These are phyloP conservation scores for Entelurus aequoreus DNA, from an alignment of 2,113 vertebrate genomes.

Conservation along the genomic window DNA sequence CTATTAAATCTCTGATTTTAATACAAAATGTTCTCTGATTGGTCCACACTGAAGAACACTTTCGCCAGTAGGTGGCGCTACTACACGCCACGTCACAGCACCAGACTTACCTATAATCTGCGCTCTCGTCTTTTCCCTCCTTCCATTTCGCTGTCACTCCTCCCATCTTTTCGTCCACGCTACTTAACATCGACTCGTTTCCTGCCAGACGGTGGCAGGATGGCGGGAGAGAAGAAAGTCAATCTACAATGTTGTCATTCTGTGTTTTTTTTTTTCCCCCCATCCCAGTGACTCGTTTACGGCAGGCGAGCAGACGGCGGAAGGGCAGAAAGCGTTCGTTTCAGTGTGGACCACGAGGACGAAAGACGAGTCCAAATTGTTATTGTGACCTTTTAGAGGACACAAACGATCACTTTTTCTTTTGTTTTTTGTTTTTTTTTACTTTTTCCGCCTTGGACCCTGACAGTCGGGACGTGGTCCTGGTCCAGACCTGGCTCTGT, in stretches of 20 bases:
- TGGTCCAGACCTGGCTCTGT: not conserved
- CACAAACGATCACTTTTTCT: not conserved
- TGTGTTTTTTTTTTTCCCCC: not conserved
- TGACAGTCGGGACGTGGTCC: not conserved
- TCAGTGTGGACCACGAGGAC: constrained; percentile 41
- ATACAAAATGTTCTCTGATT: no score
- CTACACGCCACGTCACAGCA: no score
- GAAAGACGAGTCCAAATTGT: constrained; percentile 23
- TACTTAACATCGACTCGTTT: not conserved
- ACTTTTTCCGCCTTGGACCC: no score
- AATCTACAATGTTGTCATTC: not conserved
- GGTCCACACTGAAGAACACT: no score
- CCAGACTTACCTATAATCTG: no score
- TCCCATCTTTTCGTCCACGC: no score
- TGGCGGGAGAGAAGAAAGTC: no score
- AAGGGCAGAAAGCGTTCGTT: constrained; percentile 34
- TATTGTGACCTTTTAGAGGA: constrained; percentile 10
- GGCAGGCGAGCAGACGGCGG: constrained; percentile 36
- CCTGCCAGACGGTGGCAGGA: not conserved
- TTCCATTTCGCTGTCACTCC: no score
- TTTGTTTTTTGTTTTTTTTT: no score
- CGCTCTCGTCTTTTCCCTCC: no score
- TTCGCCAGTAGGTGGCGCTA: no score
- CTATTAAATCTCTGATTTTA: no score
- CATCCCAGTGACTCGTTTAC: constrained; percentile 45